phyloP scores from a whole-genome alignment of 2,797 vertebrate species.

The Megaceryle alcyon region DNA sequence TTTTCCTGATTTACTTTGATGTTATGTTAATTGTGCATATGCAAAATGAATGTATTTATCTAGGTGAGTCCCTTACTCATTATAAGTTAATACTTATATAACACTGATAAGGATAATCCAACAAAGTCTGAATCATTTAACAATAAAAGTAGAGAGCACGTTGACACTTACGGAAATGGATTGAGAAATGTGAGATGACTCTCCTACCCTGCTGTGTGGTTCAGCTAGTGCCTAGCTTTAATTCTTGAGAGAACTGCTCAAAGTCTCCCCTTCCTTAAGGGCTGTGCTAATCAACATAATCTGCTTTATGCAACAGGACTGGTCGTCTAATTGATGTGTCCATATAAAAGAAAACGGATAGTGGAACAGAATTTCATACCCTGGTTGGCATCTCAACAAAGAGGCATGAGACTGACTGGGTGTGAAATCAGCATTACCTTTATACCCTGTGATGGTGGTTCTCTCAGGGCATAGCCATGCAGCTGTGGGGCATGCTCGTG shows the following conservation, averaged over 20 bases:
- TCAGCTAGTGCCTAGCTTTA: not conserved
- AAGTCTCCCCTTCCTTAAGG: not conserved
- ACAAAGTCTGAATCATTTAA: not conserved
- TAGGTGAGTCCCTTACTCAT: not conserved
- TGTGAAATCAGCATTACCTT: not conserved
- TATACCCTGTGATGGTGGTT: not conserved
- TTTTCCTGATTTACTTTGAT: not conserved
- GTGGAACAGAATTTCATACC: not conserved
- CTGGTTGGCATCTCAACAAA: not conserved
- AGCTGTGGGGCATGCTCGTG: accelerated
- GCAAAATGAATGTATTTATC: not conserved
- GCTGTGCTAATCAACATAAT: constrained; percentile 27
- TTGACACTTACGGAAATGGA: not conserved
- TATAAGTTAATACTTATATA: not conserved
- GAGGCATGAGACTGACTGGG: not conserved
- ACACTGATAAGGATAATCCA: not conserved
- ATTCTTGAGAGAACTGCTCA: not conserved
- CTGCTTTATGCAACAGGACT: not conserved
- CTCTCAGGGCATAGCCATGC: not conserved
- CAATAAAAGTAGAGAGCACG: not conserved
- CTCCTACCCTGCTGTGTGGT: not conserved
- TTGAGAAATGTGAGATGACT: not conserved
- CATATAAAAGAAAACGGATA: not conserved
- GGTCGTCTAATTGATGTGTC: not conserved
- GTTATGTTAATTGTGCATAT: not conserved